Conservation (phyloP, 2,888 invertebrate species). For the Protodeltote pygarga region DNA sequence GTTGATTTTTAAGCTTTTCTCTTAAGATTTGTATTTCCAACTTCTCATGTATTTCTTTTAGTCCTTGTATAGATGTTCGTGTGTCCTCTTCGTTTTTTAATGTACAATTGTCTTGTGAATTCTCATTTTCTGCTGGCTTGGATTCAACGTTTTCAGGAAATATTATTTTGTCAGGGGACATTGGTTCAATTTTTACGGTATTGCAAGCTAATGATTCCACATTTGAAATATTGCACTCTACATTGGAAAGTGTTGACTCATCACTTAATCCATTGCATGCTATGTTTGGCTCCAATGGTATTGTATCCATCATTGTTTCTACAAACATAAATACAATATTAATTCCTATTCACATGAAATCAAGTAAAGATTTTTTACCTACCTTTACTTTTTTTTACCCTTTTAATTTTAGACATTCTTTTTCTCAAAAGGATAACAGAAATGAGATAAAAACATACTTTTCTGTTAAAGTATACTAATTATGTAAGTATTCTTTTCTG, state of each 20-base stretch:
- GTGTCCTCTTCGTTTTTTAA: too few species aligned
- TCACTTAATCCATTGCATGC: constrained; percentile 5
- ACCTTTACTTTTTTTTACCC: too few species aligned
- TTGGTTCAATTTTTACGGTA: constrained; percentile 17
- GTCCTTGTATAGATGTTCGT: background rate
- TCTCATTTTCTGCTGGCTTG: background rate
- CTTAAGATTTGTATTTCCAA: constrained; percentile 15
- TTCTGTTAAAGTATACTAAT: too few species aligned
- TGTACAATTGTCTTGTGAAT: too few species aligned
- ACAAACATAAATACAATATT: background rate
- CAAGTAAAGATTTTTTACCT: too few species aligned
- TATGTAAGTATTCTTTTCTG: too few species aligned
- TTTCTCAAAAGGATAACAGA: too few species aligned
- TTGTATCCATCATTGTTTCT: background rate
- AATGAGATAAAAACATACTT: too few species aligned
- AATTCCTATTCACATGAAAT: too few species aligned
- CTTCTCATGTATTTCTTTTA: background rate
- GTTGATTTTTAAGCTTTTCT: constrained; percentile 19
- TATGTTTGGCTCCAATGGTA: constrained; percentile 1
- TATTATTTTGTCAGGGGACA: constrained; percentile 1
- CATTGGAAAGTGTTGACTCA: too few species aligned
- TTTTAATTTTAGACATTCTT: too few species aligned
- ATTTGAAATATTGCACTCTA: constrained; percentile 1
- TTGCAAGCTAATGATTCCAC: background rate
- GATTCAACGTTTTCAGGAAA: background rate